Evolutionary conservation across 2,888 invertebrate species (phyloP).

Genomic region (Perdita meconis): DNA sequence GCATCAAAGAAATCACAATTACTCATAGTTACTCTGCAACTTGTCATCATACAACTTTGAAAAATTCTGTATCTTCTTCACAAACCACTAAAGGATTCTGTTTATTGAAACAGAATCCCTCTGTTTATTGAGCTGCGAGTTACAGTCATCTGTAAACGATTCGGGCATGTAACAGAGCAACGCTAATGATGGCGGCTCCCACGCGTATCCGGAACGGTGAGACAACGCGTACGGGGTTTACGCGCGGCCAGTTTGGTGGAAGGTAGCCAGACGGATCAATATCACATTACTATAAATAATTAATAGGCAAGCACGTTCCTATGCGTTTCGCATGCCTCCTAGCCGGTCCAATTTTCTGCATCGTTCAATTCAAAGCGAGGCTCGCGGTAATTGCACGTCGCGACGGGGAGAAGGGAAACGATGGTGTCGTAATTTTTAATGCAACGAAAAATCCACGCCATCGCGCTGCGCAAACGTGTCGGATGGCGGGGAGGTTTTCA

Average conservation of each 20-base stretch:
- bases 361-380: conserved; percentile 21
- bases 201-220: conserved; percentile 34
- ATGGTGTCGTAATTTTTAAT: neutral
- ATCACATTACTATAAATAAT: conserved; percentile 83
- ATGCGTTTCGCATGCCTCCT: conserved; percentile 53
- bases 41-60: too few species aligned
- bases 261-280: conserved; percentile 81
- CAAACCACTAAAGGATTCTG: too few species aligned
- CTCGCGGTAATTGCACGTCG: conserved; percentile 30
- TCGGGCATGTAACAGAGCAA: conserved; percentile 34
- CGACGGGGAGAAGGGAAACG: neutral
- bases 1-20: too few species aligned
- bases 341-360: conserved; percentile 56
- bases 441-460: neutral
- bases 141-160: conserved; percentile 47
- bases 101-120: neutral
- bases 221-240: conserved; percentile 59
- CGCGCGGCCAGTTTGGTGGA: conserved; percentile 69
- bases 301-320: conserved; percentile 70
- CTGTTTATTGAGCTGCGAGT: conserved; percentile 35
- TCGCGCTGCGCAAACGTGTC: neutral
- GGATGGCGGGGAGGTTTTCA: conserved; percentile 12
- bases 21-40: too few species aligned
- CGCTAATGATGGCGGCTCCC: conserved; percentile 51
- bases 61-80: too few species aligned